Evolutionary conservation across 2,888 invertebrate species (phyloP).

Genomic region (Phragmatobia fuliginosa): DNA sequence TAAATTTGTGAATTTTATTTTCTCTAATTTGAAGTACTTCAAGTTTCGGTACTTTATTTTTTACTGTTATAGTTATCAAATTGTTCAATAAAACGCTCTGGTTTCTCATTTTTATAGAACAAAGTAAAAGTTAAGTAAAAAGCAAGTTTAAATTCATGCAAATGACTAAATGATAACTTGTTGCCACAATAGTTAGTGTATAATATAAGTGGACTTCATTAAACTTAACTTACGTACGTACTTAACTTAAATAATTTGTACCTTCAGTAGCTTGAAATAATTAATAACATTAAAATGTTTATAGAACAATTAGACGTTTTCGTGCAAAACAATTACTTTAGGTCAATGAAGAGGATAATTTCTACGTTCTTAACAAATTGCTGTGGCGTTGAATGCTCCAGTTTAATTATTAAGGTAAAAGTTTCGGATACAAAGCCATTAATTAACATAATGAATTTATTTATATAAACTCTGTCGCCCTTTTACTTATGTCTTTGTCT

Average conservation of each 20-base stretch:
- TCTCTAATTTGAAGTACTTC: conserved; percentile 14
- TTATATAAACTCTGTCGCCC: conserved; percentile 20
- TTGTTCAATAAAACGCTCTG: neutral
- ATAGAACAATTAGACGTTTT: conserved; percentile 63
- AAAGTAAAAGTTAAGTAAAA: neutral
- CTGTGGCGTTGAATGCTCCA: conserved; percentile 48
- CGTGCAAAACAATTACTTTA: conserved; percentile 75
- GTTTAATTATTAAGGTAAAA: conserved; percentile 59
- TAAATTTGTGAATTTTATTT: conserved; percentile 18
- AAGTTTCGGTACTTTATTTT: neutral
- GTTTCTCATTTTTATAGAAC: neutral
- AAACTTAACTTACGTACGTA: neutral
- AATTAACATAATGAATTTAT: conserved; percentile 55
- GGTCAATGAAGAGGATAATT: conserved; percentile 62
- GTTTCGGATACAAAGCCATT: conserved; percentile 43
- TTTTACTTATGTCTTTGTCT: neutral
- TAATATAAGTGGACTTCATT: too few species aligned
- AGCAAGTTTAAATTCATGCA: too few species aligned
- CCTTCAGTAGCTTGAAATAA: conserved; percentile 25
- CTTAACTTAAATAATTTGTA: neutral
- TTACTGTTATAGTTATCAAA: neutral
- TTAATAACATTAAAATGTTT: conserved; percentile 58
- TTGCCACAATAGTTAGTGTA: too few species aligned
- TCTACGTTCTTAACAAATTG: conserved; percentile 46
- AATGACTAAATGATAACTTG: neutral